Percentiles rank a stretch among this genome's conserved stretches.
Evolutionary conservation across 1,140 invertebrate genomes (phyloP).

Genomic region (Pogonomyrmex barbatus): DNA sequence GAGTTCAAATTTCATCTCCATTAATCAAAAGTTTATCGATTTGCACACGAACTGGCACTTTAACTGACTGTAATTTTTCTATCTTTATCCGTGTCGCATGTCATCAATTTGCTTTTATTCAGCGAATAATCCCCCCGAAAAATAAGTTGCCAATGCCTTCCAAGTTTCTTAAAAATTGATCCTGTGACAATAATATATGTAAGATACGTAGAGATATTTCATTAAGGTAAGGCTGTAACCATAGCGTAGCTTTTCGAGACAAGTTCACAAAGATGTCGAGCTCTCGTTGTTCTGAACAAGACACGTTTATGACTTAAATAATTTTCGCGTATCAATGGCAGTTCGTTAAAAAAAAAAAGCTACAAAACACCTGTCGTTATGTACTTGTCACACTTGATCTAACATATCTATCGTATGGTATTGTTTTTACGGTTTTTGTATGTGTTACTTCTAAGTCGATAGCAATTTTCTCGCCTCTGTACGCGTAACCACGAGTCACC

Average conservation of each 20-base stretch:
- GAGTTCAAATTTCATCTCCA: background rate
- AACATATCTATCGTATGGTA: background rate
- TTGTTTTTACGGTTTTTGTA: background rate
- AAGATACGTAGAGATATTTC: slow-evolving; percentile 80
- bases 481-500: slow-evolving; percentile 2
- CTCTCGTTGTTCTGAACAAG: slow-evolving; percentile 27
- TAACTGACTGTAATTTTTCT: slow-evolving; percentile 35
- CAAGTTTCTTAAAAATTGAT: slow-evolving; percentile 76
- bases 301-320: slow-evolving; percentile 41
- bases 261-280: slow-evolving; percentile 12
- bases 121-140: background rate
- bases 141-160: slow-evolving; percentile 82
- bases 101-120: background rate
- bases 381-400: background rate
- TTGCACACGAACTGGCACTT: background rate
- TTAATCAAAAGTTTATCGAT: background rate
- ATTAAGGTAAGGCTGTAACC: slow-evolving; percentile 22
- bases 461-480: slow-evolving; percentile 17
- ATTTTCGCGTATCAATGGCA: slow-evolving; percentile 65
- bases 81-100: background rate
- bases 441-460: background rate
- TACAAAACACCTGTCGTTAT: background rate
- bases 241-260: background rate
- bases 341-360: slow-evolving; percentile 61
- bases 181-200: slow-evolving; percentile 70